A percentile compares a stretch with the other conserved stretches of the same genome.
These are phyloP conservation scores for Embiotoca jacksoni DNA, from an alignment of 2,113 vertebrate species.

Conservation along the genomic window DNA sequence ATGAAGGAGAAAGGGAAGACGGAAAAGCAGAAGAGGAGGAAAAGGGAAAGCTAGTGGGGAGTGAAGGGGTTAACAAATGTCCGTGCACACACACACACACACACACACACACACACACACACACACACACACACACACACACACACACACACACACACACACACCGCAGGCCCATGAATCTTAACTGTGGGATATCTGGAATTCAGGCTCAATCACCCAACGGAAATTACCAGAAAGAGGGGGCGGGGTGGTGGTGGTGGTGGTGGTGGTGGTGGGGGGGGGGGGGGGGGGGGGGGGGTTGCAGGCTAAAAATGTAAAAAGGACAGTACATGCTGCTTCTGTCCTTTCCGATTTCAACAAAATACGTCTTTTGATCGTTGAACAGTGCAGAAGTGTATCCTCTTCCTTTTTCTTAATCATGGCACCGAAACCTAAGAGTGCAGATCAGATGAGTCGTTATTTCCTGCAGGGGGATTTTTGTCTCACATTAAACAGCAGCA, in stretches of 20 bases:
- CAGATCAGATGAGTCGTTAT: not conserved
- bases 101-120: constrained; percentile 23
- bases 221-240: constrained; percentile 66
- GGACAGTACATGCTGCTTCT: constrained; percentile 46
- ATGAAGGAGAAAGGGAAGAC: constrained; percentile 3
- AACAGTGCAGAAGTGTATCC: not conserved
- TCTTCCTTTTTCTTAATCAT: not conserved
- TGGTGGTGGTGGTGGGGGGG: not conserved
- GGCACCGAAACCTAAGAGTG: not conserved
- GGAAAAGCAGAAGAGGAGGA: not conserved
- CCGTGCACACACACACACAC: constrained; percentile 19
- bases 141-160: constrained; percentile 20
- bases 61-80: constrained; percentile 25
- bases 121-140: constrained; percentile 27
- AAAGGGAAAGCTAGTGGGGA: constrained; percentile 27
- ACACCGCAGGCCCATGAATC: constrained; percentile 55
- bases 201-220: constrained; percentile 59
- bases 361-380: not conserved
- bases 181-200: constrained; percentile 68
- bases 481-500: not conserved
- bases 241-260: not conserved
- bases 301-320: constrained; percentile 30
- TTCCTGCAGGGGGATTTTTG: not conserved
- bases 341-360: constrained; percentile 13
- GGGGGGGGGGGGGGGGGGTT: not conserved